Conservation (phyloP, 2,888 invertebrate species). For the Limenitis arthemis region DNA sequence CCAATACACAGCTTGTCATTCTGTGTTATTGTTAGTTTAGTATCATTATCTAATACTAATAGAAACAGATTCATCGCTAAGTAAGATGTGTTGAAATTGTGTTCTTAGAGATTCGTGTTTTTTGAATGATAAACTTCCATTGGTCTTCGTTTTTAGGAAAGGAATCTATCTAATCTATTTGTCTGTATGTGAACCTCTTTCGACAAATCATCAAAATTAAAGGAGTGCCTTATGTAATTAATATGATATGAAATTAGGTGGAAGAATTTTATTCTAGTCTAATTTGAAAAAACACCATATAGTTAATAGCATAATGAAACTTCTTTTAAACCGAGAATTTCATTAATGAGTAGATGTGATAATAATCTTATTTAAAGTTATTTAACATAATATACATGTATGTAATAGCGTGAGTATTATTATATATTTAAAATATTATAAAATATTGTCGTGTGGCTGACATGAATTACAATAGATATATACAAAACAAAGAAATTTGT, state of each 20-base stretch:
- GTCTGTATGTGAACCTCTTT: constrained; percentile 56
- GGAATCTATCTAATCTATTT: constrained; percentile 34
- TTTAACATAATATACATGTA: constrained; percentile 30
- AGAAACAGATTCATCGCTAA: background rate
- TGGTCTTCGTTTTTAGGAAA: constrained; percentile 60
- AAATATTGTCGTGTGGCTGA: constrained; percentile 41
- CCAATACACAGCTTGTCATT: too few species aligned
- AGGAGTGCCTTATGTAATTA: constrained; percentile 73
- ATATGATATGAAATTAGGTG: constrained; percentile 69
- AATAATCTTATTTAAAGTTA: constrained; percentile 52
- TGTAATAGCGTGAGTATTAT: constrained; percentile 25
- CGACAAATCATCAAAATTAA: constrained; percentile 66
- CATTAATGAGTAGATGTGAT: constrained; percentile 54
- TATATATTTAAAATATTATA: constrained; percentile 28
- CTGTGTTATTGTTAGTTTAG: too few species aligned
- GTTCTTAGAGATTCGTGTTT: background rate
- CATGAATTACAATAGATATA: constrained; percentile 32
- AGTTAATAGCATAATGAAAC: constrained; percentile 61
- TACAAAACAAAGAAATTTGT: constrained; percentile 33
- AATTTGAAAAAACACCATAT: constrained; percentile 70
- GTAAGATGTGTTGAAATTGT: background rate
- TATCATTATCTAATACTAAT: background rate
- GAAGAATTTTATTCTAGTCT: constrained; percentile 70
- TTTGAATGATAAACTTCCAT: constrained; percentile 44
- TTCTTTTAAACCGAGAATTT: constrained; percentile 57